phyloP scores from a whole-genome alignment of 2,888 invertebrate genomes.

The Dicyrtomina minuta region DNA sequence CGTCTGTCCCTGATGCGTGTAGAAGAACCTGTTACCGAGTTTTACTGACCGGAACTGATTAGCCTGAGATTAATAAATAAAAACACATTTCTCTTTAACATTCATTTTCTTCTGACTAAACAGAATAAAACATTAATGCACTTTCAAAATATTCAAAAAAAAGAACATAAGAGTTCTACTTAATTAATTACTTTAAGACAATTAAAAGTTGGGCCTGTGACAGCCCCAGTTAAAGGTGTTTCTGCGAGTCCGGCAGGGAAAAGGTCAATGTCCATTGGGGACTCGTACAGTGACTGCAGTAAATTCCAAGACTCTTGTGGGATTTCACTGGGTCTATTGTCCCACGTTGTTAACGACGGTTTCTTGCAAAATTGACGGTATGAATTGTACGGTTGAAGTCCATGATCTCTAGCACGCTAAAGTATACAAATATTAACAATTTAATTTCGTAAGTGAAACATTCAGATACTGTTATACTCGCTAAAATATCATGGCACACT shows the following conservation, averaged over 20 bases:
- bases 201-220: constrained; percentile 83
- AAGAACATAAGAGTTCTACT: not conserved
- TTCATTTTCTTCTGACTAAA: not conserved
- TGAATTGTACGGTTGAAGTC: constrained; percentile 35
- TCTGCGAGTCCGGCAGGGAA: constrained; percentile 82
- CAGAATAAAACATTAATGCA: not conserved
- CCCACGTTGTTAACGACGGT: constrained; percentile 37
- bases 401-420: constrained; percentile 46
- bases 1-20: constrained; percentile 41
- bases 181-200: constrained; percentile 66
- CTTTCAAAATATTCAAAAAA: not conserved
- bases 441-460: no score
- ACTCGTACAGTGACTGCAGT: constrained; percentile 37
- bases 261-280: constrained; percentile 71
- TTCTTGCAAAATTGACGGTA: constrained; percentile 42
- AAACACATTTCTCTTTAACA: not conserved
- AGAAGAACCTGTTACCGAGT: constrained; percentile 48
- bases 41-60: constrained; percentile 43
- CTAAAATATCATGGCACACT: no score
- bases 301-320: constrained; percentile 37
- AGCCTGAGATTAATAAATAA: constrained; percentile 32
- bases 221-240: constrained; percentile 72
- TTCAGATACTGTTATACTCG: no score
- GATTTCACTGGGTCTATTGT: constrained; percentile 40
- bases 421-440: constrained; percentile 11